Evolutionary conservation across 1,140 invertebrate species (phyloP), one percentile per base, ranked within the genome.

Genomic region (Scaptodrosophila lebanonensis): DNA sequence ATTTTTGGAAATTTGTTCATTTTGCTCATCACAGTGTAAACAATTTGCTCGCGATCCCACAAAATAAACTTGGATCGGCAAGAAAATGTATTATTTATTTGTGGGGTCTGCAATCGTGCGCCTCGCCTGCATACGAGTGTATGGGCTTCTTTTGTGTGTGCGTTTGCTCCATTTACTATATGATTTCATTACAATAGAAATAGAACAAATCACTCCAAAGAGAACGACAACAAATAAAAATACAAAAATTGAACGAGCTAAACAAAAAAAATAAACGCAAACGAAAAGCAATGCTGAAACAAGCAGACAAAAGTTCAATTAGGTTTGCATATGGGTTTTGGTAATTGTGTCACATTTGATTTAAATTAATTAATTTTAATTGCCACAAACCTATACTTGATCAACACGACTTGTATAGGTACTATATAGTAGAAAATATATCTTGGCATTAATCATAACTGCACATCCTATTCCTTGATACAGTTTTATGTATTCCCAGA

Each of bases 231-330:
- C 56, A 33, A 49, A 70, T 30, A 15, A 8, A 51, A 40, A 42
- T 16, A 20, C 2, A 49, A 59, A 39, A 27, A 17, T 30, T 25
- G 44, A 36, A 47, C n/a, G n/a, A n/a, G n/a, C n/a, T n/a, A n/a
- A n/a, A n/a, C n/a, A 51, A 47, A 47, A 43, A 57, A 49, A 22
- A 30, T 39, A 68, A 45, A 56, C 61, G 49, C 61, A 71, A 61
- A 79, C 68, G 51, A 66, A 73, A 72, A 43, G 32, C 35, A 40
- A 56, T 29, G 29, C 43, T 38, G 51, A 62, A 66, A 59, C 52
- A n/a, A n/a, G n/a, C 53, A 68, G 59, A 65, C 32, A 62, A 77
- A 40, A 77, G 67, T 77, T 79, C 73, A 77, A 67, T 64, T 54
- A 25, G 13, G 49, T 68, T 59, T 59, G 50, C 47, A 64, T 63